These are phyloP conservation scores for Drosophila rellima DNA, from an alignment of 2,888 invertebrate species.

Conservation along the genomic window DNA sequence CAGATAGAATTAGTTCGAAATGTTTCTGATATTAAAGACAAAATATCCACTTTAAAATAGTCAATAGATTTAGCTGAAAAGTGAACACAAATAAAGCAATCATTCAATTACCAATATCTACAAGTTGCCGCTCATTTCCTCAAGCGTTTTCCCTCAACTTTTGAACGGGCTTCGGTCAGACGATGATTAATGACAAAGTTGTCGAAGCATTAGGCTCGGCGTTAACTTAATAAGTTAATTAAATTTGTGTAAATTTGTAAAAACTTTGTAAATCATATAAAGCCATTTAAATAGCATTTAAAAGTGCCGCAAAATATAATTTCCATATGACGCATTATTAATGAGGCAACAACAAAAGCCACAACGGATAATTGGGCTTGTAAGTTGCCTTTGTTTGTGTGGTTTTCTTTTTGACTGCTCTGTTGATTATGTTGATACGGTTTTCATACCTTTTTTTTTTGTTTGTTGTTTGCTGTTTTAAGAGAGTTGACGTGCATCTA, in stretches of 20 bases:
- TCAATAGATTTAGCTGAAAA: slow-evolving; percentile 3
- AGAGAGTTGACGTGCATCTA: slow-evolving; percentile 37
- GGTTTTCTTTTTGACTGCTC: slow-evolving; percentile 27
- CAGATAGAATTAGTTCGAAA: no score
- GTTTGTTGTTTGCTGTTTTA: slow-evolving; percentile 7
- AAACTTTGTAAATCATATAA: slow-evolving; percentile 52
- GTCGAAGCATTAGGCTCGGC: slow-evolving; percentile 15
- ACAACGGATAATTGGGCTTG: slow-evolving; percentile 52
- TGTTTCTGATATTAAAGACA: no score
- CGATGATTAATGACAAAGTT: slow-evolving; percentile 28
- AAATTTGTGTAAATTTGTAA: slow-evolving; percentile 43
- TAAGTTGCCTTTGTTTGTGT: slow-evolving; percentile 40
- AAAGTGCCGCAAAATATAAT: slow-evolving; percentile 15
- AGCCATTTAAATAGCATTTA: slow-evolving; percentile 44
- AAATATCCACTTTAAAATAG: no score
- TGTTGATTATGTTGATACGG: slow-evolving; percentile 39
- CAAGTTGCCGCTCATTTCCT: slow-evolving; percentile 9
- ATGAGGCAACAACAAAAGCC: slow-evolving; percentile 19
- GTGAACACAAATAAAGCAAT: slow-evolving; percentile 7
- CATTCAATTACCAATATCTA: slow-evolving; percentile 14
- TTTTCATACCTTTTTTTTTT: slow-evolving; percentile 33
- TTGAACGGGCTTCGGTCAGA: slow-evolving; percentile 1
- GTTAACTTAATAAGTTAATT: slow-evolving; percentile 52
- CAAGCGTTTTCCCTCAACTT: neutral
- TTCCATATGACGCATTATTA: slow-evolving; percentile 40